These are phyloP conservation scores for Drosophila grimshawi DNA, from an alignment of 1,140 invertebrate species.

Conservation along the genomic window DNA sequence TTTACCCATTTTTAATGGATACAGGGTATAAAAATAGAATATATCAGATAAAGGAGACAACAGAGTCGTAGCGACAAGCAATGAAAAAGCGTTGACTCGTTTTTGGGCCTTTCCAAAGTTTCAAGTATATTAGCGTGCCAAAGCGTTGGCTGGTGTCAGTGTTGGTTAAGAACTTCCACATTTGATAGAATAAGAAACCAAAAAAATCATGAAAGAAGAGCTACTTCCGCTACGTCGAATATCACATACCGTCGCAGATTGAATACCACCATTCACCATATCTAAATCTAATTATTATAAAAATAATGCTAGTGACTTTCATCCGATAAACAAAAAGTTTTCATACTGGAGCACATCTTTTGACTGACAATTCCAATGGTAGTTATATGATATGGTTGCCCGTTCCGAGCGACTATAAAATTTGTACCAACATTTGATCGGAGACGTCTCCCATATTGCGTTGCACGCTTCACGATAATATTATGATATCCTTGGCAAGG, in stretches of 20 bases:
- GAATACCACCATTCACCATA: neutral
- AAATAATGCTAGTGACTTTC: no score
- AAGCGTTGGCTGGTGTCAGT: conserved; percentile 53
- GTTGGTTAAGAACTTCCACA: conserved; percentile 38
- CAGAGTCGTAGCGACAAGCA: conserved; percentile 41
- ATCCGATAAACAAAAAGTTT: no score
- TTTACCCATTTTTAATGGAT: no score
- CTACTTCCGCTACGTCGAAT: neutral
- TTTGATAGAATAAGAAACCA: conserved; percentile 11
- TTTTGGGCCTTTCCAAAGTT: conserved; percentile 58
- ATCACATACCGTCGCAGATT: neutral
- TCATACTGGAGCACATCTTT: no score
- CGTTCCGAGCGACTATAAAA: no score
- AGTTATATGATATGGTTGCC: no score
- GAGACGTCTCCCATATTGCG: neutral
- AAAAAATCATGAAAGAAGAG: neutral
- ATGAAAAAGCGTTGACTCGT: conserved; percentile 68
- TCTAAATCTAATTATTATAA: no score
- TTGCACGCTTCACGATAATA: neutral
- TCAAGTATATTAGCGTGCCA: conserved; percentile 72
- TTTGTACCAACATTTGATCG: no score
- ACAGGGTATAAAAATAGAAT: no score
- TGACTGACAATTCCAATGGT: no score
- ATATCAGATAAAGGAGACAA: neutral
- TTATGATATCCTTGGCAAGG: neutral